phyloP scores from a whole-genome alignment of 2,888 invertebrate species.

The Pocota personata region DNA sequence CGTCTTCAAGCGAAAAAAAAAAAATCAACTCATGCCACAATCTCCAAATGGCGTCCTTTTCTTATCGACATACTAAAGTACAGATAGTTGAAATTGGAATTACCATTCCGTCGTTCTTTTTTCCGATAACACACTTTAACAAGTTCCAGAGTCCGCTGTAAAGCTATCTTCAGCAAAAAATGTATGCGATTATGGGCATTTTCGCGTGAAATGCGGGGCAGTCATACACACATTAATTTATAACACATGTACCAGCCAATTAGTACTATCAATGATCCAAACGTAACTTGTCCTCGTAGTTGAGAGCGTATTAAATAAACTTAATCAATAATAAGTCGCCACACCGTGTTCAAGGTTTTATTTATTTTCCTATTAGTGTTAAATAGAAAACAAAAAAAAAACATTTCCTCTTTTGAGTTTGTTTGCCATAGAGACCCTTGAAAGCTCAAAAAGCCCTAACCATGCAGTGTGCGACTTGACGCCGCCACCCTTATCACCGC shows the following conservation, averaged over 20 bases:
- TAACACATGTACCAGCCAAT: conserved; percentile 7
- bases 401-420: conserved; percentile 32
- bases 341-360: conserved; percentile 37
- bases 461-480: conserved; percentile 5
- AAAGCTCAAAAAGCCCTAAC: conserved; percentile 53
- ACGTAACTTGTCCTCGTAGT: conserved; percentile 5
- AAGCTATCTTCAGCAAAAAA: not conserved
- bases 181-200: not conserved
- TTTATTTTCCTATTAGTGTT: conserved; percentile 34
- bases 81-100: conserved; percentile 16
- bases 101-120: not conserved
- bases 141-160: conserved; percentile 16
- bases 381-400: conserved; percentile 5
- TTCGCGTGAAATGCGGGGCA: not conserved
- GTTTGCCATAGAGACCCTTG: conserved; percentile 36
- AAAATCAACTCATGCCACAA: not conserved
- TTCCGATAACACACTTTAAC: conserved; percentile 11
- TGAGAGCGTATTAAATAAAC: conserved; percentile 14
- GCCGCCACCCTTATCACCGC: not conserved
- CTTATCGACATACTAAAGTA: conserved; percentile 23
- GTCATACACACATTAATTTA: not conserved
- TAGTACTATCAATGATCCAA: not conserved
- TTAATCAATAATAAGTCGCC: conserved; percentile 59
- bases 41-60: conserved; percentile 16
- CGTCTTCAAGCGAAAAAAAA: not conserved